Evolutionary conservation across 2,888 invertebrate genomes (phyloP), one percentile per base, ranked within the genome.

Genomic region (Rhimphoctona megacephalus): DNA sequence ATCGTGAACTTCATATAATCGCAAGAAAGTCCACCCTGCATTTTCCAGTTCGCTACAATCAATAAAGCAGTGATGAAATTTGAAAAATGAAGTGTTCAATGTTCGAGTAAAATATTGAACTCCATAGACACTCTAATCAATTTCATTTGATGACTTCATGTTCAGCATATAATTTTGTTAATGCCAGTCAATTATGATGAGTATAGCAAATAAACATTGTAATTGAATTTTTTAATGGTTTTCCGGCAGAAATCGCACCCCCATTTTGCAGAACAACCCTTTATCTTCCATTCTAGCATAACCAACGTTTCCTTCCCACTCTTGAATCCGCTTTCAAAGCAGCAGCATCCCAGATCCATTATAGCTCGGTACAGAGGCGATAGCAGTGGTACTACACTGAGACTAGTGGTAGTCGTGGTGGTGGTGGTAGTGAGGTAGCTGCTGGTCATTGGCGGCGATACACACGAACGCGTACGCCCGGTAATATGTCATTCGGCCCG

Each of bases 401-500:
- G 54, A 49, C 72, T 36, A n/a, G 52, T 36, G 5, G 69, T 64
- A 79, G 52, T 57, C 33, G 36, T 57, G 33, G 25, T 72, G 77
- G 64, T 57, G 76, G 33, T 81, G 77, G 73, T 79, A 61, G 73
- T 36, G 61, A 30, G 79, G 69, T 46, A 61, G 79, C 76, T 76
- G 84, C 46, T 69, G 61, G 83, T 85, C 79, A 74, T 80, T 66
- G 76, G 67, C 61, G 76, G 67, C 61, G 81, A 83, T 78, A 88
- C 80, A 87, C 85, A 82, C 85, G 84, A 88, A 79, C 81, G 88
- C 84, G 85, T 80, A 85, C 81, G 64, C 74, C 74, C 67, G 85
- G 86, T 87, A 87, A 88, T 88, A 87, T 84, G 87, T 88, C 88
- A 87, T 88, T 85, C 88, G 77, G 83, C 78, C 88, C 88, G 88